phyloP scores from a whole-genome alignment of 2,888 invertebrate species.

The Leucophora obtusa region DNA sequence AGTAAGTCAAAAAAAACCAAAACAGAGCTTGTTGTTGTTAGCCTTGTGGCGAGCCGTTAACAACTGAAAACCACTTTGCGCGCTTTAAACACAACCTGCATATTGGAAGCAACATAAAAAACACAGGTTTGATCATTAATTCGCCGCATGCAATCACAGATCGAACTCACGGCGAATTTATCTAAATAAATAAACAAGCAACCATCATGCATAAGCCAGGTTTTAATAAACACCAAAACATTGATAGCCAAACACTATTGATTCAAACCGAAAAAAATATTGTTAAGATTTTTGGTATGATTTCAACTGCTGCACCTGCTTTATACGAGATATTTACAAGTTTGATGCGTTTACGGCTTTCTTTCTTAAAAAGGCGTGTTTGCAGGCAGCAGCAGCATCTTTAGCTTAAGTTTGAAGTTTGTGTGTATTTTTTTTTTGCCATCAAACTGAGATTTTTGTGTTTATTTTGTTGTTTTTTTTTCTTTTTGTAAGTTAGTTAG shows the following conservation, averaged over 20 bases:
- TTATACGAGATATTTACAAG: slow-evolving; percentile 9
- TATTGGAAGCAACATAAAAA: slow-evolving; percentile 65
- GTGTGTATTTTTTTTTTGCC: slow-evolving; percentile 25
- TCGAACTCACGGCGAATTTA: slow-evolving; percentile 60
- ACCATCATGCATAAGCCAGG: neutral
- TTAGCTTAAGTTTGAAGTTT: slow-evolving; percentile 4
- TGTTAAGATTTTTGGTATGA: slow-evolving; percentile 52
- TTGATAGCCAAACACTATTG: slow-evolving; percentile 16
- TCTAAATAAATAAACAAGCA: neutral
- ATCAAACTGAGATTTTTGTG: slow-evolving; percentile 51
- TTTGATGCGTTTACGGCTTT: slow-evolving; percentile 54
- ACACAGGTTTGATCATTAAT: slow-evolving; percentile 60
- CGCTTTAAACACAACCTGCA: slow-evolving; percentile 75
- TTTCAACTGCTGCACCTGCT: slow-evolving; percentile 43
- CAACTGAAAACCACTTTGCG: slow-evolving; percentile 80
- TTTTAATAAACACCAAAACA: neutral
- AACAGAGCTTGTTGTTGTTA: slow-evolving; percentile 74
- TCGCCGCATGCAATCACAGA: slow-evolving; percentile 62
- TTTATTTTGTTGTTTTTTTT: neutral
- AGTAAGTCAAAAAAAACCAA: slow-evolving; percentile 31
- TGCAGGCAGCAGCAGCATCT: slow-evolving; percentile 14
- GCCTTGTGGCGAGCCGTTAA: slow-evolving; percentile 79
- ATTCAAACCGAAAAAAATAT: slow-evolving; percentile 30
- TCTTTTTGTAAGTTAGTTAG: slow-evolving; percentile 31
- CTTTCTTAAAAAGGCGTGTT: slow-evolving; percentile 49